These are phyloP conservation scores for Chloroclysta siterata DNA, from an alignment of 2,888 invertebrate genomes.

Conservation along the genomic window DNA sequence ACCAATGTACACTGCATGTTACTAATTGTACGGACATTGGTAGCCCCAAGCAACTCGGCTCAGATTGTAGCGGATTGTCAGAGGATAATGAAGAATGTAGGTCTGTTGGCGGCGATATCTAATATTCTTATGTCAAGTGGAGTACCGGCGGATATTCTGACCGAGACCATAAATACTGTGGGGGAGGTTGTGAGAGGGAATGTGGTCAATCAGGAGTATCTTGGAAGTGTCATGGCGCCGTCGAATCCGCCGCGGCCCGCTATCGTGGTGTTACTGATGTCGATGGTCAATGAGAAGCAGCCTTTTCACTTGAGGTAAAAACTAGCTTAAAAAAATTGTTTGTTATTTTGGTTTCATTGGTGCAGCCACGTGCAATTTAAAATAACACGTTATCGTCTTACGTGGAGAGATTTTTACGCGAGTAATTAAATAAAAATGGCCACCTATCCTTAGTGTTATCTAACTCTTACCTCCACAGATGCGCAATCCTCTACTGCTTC, in stretches of 20 bases:
- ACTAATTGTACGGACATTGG: constrained; percentile 94
- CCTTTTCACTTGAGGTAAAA: constrained; percentile 87
- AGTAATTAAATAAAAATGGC: too few species aligned
- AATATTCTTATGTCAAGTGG: constrained; percentile 97
- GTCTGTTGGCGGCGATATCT: constrained; percentile 87
- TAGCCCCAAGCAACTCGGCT: constrained; percentile 96
- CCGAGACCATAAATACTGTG: constrained; percentile 97
- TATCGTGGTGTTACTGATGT: constrained; percentile 97
- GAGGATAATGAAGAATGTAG: constrained; percentile 93
- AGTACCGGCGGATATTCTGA: constrained; percentile 97
- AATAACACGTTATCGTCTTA: too few species aligned
- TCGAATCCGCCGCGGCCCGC: constrained; percentile 97
- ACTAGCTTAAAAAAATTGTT: too few species aligned
- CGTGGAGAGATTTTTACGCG: too few species aligned
- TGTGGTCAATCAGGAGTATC: constrained; percentile 94
- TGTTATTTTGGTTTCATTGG: too few species aligned
- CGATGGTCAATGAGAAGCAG: constrained; percentile 99
- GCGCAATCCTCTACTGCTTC: constrained; percentile 98
- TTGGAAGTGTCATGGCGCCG: constrained; percentile 95
- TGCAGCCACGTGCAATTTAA: too few species aligned
- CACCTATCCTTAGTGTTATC: too few species aligned
- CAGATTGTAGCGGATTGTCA: constrained; percentile 94
- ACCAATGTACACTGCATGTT: constrained; percentile 97
- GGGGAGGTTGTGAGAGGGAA: constrained; percentile 97
- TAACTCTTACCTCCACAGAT: constrained; percentile 80